A percentile compares a stretch with the other conserved stretches of the same genome.
Evolutionary conservation across 2,888 invertebrate genomes (phyloP).

Genomic region (Drosophila mimica): DNA sequence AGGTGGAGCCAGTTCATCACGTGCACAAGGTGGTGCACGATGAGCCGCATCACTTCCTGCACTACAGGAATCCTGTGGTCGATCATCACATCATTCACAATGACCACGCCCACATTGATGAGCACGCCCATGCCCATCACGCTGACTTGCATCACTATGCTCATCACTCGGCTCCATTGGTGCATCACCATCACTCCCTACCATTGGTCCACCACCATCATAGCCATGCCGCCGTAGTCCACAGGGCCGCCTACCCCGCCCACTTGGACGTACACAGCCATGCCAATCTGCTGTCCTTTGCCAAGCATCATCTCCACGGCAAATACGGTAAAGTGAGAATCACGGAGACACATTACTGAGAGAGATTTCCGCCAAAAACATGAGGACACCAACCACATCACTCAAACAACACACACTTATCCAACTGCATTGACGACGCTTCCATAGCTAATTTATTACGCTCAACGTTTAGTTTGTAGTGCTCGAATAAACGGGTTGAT

Average conservation of each 20-base stretch:
- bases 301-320: constrained; percentile 82
- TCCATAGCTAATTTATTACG: constrained; percentile 79
- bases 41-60: constrained; percentile 83
- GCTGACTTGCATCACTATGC: constrained; percentile 69
- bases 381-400: constrained; percentile 8
- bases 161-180: constrained; percentile 64
- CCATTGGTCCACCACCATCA: constrained; percentile 75
- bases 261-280: constrained; percentile 78
- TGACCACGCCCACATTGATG: constrained; percentile 74
- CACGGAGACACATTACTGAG: constrained; percentile 83
- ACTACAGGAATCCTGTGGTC: constrained; percentile 82
- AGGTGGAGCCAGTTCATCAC: constrained; percentile 83
- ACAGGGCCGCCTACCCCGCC: constrained; percentile 70
- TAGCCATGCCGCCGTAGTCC: constrained; percentile 71
- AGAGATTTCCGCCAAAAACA: constrained; percentile 72
- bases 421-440: constrained; percentile 54
- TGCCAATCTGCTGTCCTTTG: constrained; percentile 76
- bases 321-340: constrained; percentile 83
- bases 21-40: constrained; percentile 84
- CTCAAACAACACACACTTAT: constrained; percentile 42
- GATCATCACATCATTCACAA: constrained; percentile 82
- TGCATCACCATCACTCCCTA: constrained; percentile 65
- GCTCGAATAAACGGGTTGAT: constrained; percentile 66
- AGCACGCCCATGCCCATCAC: constrained; percentile 68
- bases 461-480: constrained; percentile 55